Conservation (phyloP, 2,113 vertebrate genomes). For the Colossoma macropomum region DNA sequence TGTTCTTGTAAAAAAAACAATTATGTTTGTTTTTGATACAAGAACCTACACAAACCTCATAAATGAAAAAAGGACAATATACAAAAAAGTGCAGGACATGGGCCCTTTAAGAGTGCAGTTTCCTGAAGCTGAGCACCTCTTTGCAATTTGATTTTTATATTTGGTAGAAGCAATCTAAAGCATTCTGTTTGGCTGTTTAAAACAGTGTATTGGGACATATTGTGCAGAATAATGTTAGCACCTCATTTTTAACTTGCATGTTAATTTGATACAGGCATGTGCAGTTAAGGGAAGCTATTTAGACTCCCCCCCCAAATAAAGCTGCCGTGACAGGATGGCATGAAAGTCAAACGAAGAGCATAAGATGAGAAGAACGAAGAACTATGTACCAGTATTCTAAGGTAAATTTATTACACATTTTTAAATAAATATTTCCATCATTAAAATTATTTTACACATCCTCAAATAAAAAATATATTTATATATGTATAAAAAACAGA, state of each 20-base stretch:
- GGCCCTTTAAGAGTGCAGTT: too few species aligned
- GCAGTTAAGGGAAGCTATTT: background rate
- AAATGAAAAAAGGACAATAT: too few species aligned
- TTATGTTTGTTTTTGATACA: too few species aligned
- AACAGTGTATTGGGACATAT: background rate
- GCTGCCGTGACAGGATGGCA: background rate
- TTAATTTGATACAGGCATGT: background rate
- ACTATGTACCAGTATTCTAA: conserved; percentile 76
- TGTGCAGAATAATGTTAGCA: background rate
- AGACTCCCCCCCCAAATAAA: background rate
- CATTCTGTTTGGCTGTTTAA: background rate
- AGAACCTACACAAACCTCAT: too few species aligned
- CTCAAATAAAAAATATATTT: conserved; percentile 85
- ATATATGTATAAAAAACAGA: conserved; percentile 81
- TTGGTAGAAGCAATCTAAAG: background rate
- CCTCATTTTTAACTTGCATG: background rate
- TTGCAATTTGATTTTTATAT: background rate
- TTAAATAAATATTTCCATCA: conserved; percentile 95
- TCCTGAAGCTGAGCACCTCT: too few species aligned
- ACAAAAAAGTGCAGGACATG: too few species aligned
- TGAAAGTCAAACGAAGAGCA: background rate
- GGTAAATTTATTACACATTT: conserved; percentile 89
- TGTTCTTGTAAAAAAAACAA: too few species aligned
- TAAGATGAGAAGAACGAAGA: conserved; percentile 54
- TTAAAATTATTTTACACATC: conserved; percentile 88